These are phyloP conservation scores for Drosophila tsacasi DNA, from an alignment of 1,140 invertebrate genomes.

Conservation along the genomic window DNA sequence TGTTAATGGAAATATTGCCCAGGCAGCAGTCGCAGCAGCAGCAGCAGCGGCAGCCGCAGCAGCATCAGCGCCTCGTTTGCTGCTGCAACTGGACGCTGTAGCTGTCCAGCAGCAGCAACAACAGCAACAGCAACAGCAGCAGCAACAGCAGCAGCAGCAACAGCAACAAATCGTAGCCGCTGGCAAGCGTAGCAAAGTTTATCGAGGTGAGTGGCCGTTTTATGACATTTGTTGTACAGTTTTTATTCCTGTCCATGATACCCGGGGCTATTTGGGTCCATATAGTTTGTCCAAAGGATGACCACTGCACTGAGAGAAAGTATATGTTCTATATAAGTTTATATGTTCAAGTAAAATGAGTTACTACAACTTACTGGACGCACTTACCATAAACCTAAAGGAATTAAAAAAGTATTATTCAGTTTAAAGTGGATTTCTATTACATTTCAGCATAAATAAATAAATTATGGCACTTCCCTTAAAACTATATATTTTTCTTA, in stretches of 20 bases:
- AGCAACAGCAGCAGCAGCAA: constrained; percentile 60
- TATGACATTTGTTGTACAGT: constrained; percentile 77
- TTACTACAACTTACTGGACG: too few species aligned
- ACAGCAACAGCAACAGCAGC: constrained; percentile 42
- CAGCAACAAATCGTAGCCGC: constrained; percentile 71
- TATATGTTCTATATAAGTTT: not conserved
- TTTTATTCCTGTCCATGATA: constrained; percentile 51
- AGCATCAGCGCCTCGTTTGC: constrained; percentile 56
- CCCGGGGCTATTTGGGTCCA: constrained; percentile 47
- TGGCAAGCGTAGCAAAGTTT: constrained; percentile 83
- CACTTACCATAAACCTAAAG: too few species aligned
- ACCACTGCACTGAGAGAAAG: constrained; percentile 18
- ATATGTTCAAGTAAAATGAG: not conserved
- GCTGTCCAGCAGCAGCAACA: constrained; percentile 60
- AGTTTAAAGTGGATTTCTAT: too few species aligned
- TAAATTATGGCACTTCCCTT: too few species aligned
- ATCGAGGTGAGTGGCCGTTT: constrained; percentile 84
- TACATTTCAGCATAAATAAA: too few species aligned
- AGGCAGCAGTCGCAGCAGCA: constrained; percentile 46
- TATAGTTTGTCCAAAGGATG: constrained; percentile 48
- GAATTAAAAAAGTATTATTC: too few species aligned
- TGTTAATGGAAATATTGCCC: constrained; percentile 71
- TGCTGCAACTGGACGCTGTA: constrained; percentile 65
- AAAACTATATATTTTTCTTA: too few species aligned
- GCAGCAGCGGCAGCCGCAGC: constrained; percentile 32